Percentiles rank a stretch among this genome's conserved stretches.
phyloP scores from a whole-genome alignment of 2,888 invertebrate species.

The Gisinianus flammeolus region DNA sequence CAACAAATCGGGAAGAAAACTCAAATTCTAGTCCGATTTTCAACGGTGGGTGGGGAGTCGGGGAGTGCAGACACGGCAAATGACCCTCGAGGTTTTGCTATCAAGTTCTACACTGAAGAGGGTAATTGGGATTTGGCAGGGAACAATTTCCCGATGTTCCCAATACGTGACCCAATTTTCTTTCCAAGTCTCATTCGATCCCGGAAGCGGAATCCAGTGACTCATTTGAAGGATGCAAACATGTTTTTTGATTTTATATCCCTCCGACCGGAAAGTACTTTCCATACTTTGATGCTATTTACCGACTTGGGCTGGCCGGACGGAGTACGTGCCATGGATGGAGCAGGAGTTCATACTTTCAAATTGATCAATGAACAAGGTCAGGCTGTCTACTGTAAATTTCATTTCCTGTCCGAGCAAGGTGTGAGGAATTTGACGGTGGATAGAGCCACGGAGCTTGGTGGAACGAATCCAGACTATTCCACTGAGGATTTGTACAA shows the following conservation, averaged over 20 bases:
- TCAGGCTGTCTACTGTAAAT: slow-evolving; percentile 73
- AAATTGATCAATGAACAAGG: slow-evolving; percentile 80
- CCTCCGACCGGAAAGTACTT: slow-evolving; percentile 80
- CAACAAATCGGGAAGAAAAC: slow-evolving; percentile 81
- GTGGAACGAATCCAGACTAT: slow-evolving; percentile 62
- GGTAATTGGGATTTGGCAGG: slow-evolving; percentile 93
- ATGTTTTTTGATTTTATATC: slow-evolving; percentile 97
- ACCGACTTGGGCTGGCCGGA: slow-evolving; percentile 89
- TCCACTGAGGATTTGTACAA: slow-evolving; percentile 62
- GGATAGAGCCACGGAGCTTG: slow-evolving; percentile 60
- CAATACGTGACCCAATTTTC: slow-evolving; percentile 94
- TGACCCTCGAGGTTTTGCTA: slow-evolving; percentile 72
- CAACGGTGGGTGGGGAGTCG: slow-evolving; percentile 87
- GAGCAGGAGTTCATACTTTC: slow-evolving; percentile 94
- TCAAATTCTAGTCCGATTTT: slow-evolving; percentile 79
- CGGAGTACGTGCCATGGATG: too few species aligned
- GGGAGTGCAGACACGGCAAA: slow-evolving; percentile 66
- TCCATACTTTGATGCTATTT: slow-evolving; percentile 86
- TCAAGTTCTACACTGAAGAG: slow-evolving; percentile 92
- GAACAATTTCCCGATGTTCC: slow-evolving; percentile 88
- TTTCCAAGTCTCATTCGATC: too few species aligned
- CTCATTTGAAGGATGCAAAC: slow-evolving; percentile 83
- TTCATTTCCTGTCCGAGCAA: slow-evolving; percentile 73
- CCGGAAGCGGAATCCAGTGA: slow-evolving; percentile 70
- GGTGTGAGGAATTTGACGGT: slow-evolving; percentile 63